phyloP scores from a whole-genome alignment of 2,797 vertebrate species.

The Sebastes nivosus region DNA sequence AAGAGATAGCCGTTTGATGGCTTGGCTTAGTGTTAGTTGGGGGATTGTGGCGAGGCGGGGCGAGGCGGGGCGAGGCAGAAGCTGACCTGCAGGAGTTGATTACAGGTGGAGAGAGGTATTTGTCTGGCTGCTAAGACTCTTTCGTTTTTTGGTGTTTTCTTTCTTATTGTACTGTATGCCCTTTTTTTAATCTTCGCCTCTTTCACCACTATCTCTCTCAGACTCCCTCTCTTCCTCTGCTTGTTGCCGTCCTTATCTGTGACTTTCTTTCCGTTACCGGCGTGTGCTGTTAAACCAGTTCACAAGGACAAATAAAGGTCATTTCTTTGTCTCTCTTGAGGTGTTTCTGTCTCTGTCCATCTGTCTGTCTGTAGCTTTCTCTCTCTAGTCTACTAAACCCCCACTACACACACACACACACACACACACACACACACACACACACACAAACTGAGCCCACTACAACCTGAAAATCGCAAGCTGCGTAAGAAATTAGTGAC shows the following conservation, averaged over 20 bases:
- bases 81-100: constrained; percentile 74
- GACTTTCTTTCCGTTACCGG: constrained; percentile 38
- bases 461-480: no score
- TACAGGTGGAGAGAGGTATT: constrained; percentile 66
- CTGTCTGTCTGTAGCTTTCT: neutral
- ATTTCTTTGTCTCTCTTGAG: constrained; percentile 36
- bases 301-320: constrained; percentile 70
- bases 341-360: constrained; percentile 10
- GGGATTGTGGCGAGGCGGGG: constrained; percentile 53
- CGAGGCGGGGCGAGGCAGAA: constrained; percentile 13
- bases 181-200: constrained; percentile 32
- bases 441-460: neutral
- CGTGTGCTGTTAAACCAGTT: constrained; percentile 43
- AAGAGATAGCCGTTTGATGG: constrained; percentile 66
- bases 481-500: no score
- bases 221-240: constrained; percentile 33
- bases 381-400: neutral
- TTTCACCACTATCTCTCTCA: constrained; percentile 41
- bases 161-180: constrained; percentile 1
- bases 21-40: constrained; percentile 61
- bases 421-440: neutral
- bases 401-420: neutral
- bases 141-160: constrained; percentile 7
- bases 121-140: constrained; percentile 48
- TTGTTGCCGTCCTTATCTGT: constrained; percentile 47